Evolutionary conservation across 92 coral and sea anemone species (phyloP), one percentile per base, ranked within the genome.

Genomic region (Ricordea florida): DNA sequence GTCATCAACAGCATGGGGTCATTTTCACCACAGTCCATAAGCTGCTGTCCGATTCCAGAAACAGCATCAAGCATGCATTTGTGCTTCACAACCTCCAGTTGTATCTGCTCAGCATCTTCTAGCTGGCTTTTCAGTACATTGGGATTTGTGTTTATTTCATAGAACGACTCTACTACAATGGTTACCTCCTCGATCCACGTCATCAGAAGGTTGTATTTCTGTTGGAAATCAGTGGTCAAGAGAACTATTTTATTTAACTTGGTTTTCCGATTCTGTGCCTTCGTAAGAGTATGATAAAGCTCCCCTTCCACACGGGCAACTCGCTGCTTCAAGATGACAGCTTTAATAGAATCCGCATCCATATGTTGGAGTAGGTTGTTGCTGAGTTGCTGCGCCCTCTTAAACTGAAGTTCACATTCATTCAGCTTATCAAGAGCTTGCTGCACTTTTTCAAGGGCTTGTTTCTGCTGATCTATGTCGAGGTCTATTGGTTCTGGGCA

Each of bases 161-260:
- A 56, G 44, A 93, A 63, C 43, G 91, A 73, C 66, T 94, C 91
- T 16, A 94, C 89, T 16, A 69, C 93, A 30, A 77, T 40, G 26
- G 86, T 76, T 57, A 85, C 71, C 77, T 76, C 85, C 46, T 93
- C 96, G 24, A 87, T 83, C 89, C 94, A 93, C 47, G 87, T 85
- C 46, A 84, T 90, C 51, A 94, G 67, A 16, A 86, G 89, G 64
- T 94, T 96, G 36, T 82, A 92, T 43, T 88, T 87, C 76, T 92
- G 93, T 32, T 82, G 85, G 25, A 94, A 88, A 63, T 94, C 92
- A 18, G 83, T 74, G 36, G 89, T 78, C 42, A 89, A 80, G 14
- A 92, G 72, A 8, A 85, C 78, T 4, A 62, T 75, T 50, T 86
- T 89, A 78, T 92, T 87, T 10, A 82, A 89, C 46, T 85, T 69